phyloP scores from a whole-genome alignment of 2,797 vertebrate species.

The Enteromius anoplus region DNA sequence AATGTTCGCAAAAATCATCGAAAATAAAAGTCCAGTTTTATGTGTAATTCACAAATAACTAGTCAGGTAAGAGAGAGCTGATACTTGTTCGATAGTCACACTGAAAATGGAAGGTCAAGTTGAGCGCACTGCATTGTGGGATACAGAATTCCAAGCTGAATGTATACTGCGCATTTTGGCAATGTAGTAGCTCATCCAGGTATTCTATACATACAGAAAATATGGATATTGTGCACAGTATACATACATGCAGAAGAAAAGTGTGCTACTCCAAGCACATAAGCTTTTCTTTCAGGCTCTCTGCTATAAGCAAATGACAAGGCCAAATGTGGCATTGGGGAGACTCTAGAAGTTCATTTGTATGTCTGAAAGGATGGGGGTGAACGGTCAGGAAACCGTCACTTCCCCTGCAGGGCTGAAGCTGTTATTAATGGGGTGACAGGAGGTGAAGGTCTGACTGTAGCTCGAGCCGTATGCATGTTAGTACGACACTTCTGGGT shows the following conservation, averaged over 20 bases:
- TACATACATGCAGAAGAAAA: neutral
- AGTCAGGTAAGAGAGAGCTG: neutral
- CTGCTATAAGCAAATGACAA: conserved; percentile 27
- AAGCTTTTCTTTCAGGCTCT: conserved; percentile 25
- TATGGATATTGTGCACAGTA: neutral
- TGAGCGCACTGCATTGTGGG: neutral
- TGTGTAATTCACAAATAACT: neutral
- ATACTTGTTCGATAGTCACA: neutral
- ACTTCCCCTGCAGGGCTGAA: conserved; percentile 43
- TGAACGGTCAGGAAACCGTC: conserved; percentile 47
- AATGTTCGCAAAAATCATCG: neutral
- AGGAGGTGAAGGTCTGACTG: conserved; percentile 50
- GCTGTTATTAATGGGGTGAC: conserved; percentile 45
- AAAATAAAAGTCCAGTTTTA: neutral
- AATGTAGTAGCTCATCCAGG: neutral
- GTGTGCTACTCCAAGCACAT: neutral
- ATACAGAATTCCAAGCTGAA: neutral
- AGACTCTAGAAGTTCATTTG: conserved; percentile 36
- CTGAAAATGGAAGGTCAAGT: neutral
- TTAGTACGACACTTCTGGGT: conserved; percentile 64
- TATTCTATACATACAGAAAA: neutral
- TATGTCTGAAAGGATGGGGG: conserved; percentile 28
- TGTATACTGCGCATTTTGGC: neutral
- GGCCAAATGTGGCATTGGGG: conserved; percentile 14
- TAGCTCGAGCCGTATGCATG: conserved; percentile 52